phyloP scores from a whole-genome alignment of 2,888 invertebrate species.

The Digitonthophagus gazella region DNA sequence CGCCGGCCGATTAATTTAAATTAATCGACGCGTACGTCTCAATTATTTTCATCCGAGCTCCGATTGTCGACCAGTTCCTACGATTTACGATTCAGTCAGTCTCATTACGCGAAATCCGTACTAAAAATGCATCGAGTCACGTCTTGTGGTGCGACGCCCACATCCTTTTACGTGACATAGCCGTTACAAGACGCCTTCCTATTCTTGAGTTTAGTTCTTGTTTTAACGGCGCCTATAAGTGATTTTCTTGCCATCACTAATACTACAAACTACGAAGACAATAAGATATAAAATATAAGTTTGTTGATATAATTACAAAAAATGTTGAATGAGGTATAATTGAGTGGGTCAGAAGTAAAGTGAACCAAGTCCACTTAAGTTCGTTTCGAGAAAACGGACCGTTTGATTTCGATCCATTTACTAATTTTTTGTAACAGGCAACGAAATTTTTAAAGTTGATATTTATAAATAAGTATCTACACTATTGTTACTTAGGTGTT shows the following conservation, averaged over 20 bases:
- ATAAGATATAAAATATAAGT: background rate
- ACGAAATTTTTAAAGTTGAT: too few relatives aligned
- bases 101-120: background rate
- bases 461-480: too few relatives aligned
- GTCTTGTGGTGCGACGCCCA: background rate
- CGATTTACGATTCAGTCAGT: background rate
- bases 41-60: conserved; percentile 19
- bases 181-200: background rate
- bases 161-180: background rate
- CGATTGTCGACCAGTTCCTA: conserved; percentile 6
- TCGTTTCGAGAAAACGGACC: too few relatives aligned
- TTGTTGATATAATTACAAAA: too few relatives aligned
- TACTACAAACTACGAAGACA: background rate
- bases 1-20: conserved; percentile 24
- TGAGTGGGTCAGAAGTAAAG: too few relatives aligned
- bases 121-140: background rate
- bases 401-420: too few relatives aligned
- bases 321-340: too few relatives aligned
- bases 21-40: conserved; percentile 26
- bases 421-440: too few relatives aligned
- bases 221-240: background rate
- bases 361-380: too few relatives aligned
- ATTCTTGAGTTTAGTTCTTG: background rate
- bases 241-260: background rate
- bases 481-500: too few relatives aligned